Conservation (phyloP, 2,113 vertebrate species). For the Misgurnus mizolepis region DNA sequence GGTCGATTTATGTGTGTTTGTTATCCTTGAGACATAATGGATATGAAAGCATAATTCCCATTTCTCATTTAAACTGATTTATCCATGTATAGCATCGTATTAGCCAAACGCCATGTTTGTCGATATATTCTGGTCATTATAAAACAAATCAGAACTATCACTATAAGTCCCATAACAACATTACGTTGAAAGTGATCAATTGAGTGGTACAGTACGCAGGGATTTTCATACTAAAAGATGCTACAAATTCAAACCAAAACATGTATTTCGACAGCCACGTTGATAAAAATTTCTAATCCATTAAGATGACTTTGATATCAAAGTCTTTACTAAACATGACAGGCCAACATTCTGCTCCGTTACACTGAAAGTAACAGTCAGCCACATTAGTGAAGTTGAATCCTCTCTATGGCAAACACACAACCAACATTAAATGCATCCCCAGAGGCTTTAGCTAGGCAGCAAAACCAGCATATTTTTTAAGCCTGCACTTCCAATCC, state of each 20-base stretch:
- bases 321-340: background rate
- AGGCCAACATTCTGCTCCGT: background rate
- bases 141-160: too few relatives aligned
- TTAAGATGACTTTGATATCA: background rate
- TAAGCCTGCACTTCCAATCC: constrained; percentile 33
- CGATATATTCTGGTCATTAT: too few relatives aligned
- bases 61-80: too few relatives aligned
- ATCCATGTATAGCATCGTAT: too few relatives aligned
- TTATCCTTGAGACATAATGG: too few relatives aligned
- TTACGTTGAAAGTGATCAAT: too few relatives aligned
- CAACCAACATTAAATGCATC: background rate
- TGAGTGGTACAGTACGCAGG: background rate
- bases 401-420: constrained; percentile 30
- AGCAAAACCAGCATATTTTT: constrained; percentile 44
- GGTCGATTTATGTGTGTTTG: too few relatives aligned
- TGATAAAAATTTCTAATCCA: background rate
- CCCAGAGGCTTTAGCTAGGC: constrained; percentile 46
- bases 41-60: too few relatives aligned
- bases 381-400: constrained; percentile 13
- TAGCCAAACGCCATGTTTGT: too few relatives aligned
- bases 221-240: background rate
- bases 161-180: too few relatives aligned
- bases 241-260: background rate
- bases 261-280: background rate
- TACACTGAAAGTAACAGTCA: background rate